Base-by-base conservation (phyloP, 2,797 vertebrate genomes). In the Momotus momota region DNA sequence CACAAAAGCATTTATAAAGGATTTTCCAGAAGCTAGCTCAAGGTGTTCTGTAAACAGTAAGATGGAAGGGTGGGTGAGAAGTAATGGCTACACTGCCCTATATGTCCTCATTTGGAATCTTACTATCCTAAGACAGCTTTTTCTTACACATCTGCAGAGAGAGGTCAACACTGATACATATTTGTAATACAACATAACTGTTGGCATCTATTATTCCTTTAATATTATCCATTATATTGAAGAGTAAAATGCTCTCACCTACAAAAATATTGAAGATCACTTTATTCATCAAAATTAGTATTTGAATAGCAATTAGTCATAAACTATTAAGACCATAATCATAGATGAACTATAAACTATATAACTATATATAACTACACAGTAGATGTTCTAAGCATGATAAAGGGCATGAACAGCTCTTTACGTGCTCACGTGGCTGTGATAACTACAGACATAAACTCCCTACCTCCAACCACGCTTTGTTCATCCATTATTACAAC, bases 1-100 rank as follows among this genome's bases (percentile, higher is more conserved):
- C 45, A 70, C 26, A 71, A 21, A 75, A n/a, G 48, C 11, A 45
- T 45, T 82, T 57, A n/a, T 38, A 55, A 58, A 83, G 38, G n/a
- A 35, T 38, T 29, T 54, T 72, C 12, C 77, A 72, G 54, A 86
- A 73, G 49, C 31, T 52, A 73, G 18, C 25, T 60, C 27, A 67
- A 72, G 15, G 17, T 52, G 15, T n/a, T 64, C 23, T 25, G 78
- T 2, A 31, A 9, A 54, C 0, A 81, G 8, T 31, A 54, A 54
- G 9, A 78, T 16, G 17, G 31, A 64, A 73, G 19, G 13, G 9
- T 6, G 2, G 0, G 1, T 3, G 5, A 6, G 17, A 23, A 54
- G 12, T 57, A 72, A 48, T 14, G 22, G 33, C 43, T 26, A 80
- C 23, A 18, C 13, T 66, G 23, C 7, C 14, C 33, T 65, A 14